Evolutionary conservation across 1,140 invertebrate genomes (phyloP).

Genomic region (Metaphire vulgaris): DNA sequence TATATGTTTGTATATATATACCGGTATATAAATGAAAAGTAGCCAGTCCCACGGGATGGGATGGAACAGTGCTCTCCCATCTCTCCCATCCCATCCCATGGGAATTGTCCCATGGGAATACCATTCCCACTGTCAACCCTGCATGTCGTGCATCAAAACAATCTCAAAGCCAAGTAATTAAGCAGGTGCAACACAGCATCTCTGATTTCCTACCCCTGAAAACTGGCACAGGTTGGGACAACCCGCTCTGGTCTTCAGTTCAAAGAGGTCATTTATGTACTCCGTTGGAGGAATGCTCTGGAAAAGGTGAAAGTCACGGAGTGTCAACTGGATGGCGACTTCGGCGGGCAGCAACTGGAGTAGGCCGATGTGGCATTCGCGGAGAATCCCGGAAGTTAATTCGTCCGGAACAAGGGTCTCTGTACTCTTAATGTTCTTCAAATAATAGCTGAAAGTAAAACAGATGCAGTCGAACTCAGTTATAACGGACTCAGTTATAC

Average conservation of each 20-base stretch:
- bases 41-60: too few relatives aligned
- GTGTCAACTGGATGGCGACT: slow-evolving; percentile 86
- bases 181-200: too few relatives aligned
- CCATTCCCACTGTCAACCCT: too few relatives aligned
- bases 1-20: too few relatives aligned
- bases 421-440: slow-evolving; percentile 88
- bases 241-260: slow-evolving; percentile 53
- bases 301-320: slow-evolving; percentile 72
- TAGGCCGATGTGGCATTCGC: slow-evolving; percentile 87
- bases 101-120: too few relatives aligned
- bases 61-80: too few relatives aligned
- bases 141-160: too few relatives aligned
- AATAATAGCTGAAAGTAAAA: slow-evolving; percentile 70
- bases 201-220: not conserved
- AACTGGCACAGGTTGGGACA: not conserved
- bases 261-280: slow-evolving; percentile 94
- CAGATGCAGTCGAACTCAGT: slow-evolving; percentile 26
- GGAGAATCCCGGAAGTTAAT: slow-evolving; percentile 75
- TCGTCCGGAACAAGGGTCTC: slow-evolving; percentile 95
- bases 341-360: slow-evolving; percentile 70
- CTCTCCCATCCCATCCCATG: too few relatives aligned
- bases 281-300: slow-evolving; percentile 95
- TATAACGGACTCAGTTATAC: slow-evolving; percentile 53
- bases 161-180: too few relatives aligned
- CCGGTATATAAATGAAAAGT: too few relatives aligned